Evolutionary conservation across 2,113 vertebrate genomes (phyloP).

Genomic region (Lampris megalopsis): DNA sequence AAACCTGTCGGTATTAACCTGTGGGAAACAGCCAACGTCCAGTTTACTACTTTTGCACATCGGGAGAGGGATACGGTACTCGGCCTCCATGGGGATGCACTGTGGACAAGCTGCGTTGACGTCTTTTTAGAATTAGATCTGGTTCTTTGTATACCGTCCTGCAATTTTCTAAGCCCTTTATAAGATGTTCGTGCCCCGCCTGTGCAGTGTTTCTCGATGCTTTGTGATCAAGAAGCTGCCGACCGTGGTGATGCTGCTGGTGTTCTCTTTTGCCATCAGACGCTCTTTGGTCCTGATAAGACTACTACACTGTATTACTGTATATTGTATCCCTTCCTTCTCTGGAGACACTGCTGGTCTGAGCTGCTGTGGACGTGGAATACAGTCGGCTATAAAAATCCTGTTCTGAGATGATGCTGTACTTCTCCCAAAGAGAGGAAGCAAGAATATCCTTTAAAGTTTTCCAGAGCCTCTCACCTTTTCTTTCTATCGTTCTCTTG

Average conservation of each 20-base stretch:
- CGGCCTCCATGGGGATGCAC: neutral
- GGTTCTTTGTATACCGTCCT: conserved; percentile 49
- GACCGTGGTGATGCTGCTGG: conserved; percentile 58
- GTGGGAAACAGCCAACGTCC: conserved; percentile 10
- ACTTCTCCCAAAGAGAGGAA: neutral
- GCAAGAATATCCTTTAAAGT: neutral
- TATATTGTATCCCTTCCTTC: conserved; percentile 20
- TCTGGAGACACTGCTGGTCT: neutral
- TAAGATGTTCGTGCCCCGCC: conserved; percentile 39
- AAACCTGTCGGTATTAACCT: too few species aligned
- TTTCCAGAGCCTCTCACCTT: conserved; percentile 25
- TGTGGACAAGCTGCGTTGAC: neutral
- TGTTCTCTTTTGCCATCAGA: conserved; percentile 40
- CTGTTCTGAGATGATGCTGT: neutral
- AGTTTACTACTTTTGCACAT: conserved; percentile 9
- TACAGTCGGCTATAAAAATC: too few species aligned
- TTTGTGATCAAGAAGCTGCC: conserved; percentile 69
- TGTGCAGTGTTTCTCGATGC: conserved; percentile 54
- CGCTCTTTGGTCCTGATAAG: conserved; percentile 17
- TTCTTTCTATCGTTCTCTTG: conserved; percentile 44
- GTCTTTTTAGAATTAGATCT: conserved; percentile 27
- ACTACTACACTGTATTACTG: conserved; percentile 24
- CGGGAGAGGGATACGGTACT: neutral
- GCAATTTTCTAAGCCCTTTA: conserved; percentile 46
- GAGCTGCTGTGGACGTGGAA: too few species aligned